Base-by-base conservation (phyloP, 1,140 invertebrate genomes). In the Camponotus vicinus region DNA sequence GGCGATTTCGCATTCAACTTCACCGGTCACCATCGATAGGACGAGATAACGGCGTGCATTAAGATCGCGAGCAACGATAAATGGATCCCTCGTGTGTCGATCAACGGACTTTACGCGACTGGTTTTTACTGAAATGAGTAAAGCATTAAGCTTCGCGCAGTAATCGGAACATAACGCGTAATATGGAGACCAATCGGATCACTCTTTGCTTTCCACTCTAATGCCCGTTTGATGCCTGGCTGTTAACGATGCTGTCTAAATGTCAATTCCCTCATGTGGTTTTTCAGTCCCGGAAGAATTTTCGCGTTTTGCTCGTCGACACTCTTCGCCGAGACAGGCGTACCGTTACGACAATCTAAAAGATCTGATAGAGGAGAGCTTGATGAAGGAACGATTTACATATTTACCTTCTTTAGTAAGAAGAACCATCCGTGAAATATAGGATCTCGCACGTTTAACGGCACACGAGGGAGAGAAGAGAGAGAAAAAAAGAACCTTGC, bases 11-110 rank as follows among this genome's bases (percentile, higher is more conserved):
- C 67, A 15, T 84, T 61, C 55, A 85, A 85, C 85, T 88, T 88
- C 37, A 59, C 13, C 75, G 86, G 52, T 84, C 86, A 77, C 78
- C 71, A 59, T 32, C 37, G 52, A 59, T 57, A 59, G 34, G 32
- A 66, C 15, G 45, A 78, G 71, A 70, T 64, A 85, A 88, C 66
- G 70, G 55, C 49, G 34, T 78, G 77, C 67, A 80, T 89, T 89
- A 89, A 82, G 84, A 89, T 89, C 59, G n/a, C 87, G 55, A 13
- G 42, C n/a, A 21, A 2, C 71, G 88, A 89, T 86, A 89, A 52
- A 78, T 73, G 77, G 37, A 89, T 89, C 71, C 66, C 34, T 86
- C 63, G 78, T 34, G 37, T 21, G 78, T 61, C 79, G 79, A 83
- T 63, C 52, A 40, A 61, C 21, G 40, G 49, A 75, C 79, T 45